A percentile compares a stretch with the other conserved stretches of the same genome.
These are phyloP conservation scores for Phyllotis vaccarum DNA, from an alignment of 2,797 vertebrate species.

Conservation along the genomic window DNA sequence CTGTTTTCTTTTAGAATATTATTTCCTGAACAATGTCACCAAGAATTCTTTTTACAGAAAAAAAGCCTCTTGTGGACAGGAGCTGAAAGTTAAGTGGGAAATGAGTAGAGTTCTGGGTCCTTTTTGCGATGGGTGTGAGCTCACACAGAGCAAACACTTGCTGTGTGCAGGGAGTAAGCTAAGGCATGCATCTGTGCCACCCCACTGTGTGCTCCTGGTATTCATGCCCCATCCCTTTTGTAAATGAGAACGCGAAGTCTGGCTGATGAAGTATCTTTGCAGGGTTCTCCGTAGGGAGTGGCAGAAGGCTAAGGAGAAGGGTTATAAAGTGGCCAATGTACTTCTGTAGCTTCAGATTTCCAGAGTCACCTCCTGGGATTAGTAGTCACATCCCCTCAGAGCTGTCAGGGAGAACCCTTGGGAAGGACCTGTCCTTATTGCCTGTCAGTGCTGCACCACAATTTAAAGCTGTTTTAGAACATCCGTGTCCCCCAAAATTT, in stretches of 20 bases:
- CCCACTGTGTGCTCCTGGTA: background rate
- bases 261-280: background rate
- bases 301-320: background rate
- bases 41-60: conserved; percentile 7
- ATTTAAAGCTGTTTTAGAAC: background rate
- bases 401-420: background rate
- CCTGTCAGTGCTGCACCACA: background rate
- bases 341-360: background rate
- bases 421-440: background rate
- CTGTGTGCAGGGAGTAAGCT: background rate
- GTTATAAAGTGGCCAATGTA: background rate
- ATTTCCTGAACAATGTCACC: background rate
- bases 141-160: background rate
- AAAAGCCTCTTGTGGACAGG: background rate
- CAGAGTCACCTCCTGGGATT: background rate
- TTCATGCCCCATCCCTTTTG: background rate
- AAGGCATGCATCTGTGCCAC: background rate
- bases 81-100: background rate
- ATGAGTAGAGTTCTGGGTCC: background rate
- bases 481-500: background rate
- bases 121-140: background rate
- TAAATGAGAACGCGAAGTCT: background rate
- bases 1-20: conserved; percentile 1
- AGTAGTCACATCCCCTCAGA: background rate
- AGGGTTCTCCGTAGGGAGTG: background rate